Base-by-base conservation (phyloP, 1,140 invertebrate genomes). In the Venustaconcha ellipsiformis region DNA sequence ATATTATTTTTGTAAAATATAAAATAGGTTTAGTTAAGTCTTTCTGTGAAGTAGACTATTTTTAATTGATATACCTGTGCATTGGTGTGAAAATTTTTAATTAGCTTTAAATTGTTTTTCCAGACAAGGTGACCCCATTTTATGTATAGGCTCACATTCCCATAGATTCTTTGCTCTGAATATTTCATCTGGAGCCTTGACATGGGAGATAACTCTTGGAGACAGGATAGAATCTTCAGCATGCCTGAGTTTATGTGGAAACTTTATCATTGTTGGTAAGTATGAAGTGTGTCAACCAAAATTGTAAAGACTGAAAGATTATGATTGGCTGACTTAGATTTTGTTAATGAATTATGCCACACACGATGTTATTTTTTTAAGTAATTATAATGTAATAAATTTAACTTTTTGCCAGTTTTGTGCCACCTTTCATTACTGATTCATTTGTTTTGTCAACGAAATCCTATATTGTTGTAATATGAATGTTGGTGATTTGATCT, bases 131-230 rank as follows among this genome's bases (percentile, higher is more conserved):
- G 70, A 69, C 15, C 58, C 70, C 58, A 55, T 84, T 23, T 69
- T 90, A 84, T 83, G 86, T 70, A 91, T 93, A 78, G 93, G 93
- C 57, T 94, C 93, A 56, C 93, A 94, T 88, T 92, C 93, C 13
- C 91, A 92, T 71, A 84, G 87, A 82, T 92, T 93, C 80, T 88
- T 88, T 87, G 91, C 91, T 59, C 82, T 93, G 57, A 88, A 92
- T 85, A 88, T 89, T n/a, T 78, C 87, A 11, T 86, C 80, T 68
- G 89, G 90, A 23, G 58, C 70, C 58, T 15, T 74, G 62, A 71
- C 88, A 81, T 93, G 92, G 86, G 76, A 86, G 75, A 82, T 86
- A 72, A 67, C 82, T 75, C 81, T 93, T 37, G 89, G 90, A 20
- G 90, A 92, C 80, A 87, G 92, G 78, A 91, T 93, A 64, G 92